These are phyloP conservation scores for Rhea americana DNA, from an alignment of 2,113 vertebrate species.

Conservation along the genomic window DNA sequence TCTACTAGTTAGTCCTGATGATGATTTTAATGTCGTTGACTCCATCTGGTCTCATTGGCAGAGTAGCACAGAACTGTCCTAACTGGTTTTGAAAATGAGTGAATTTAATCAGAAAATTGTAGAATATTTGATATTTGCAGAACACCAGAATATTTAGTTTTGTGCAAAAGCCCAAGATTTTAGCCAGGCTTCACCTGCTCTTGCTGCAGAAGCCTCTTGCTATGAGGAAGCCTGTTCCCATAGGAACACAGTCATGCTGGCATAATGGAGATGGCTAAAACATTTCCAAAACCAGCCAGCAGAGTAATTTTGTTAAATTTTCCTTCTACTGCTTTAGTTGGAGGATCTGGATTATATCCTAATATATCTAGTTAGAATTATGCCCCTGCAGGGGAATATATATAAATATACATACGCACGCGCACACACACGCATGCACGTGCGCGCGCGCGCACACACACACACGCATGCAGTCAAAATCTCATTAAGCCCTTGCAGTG, in stretches of 20 bases:
- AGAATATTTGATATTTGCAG: not conserved
- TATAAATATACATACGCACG: rapidly evolving
- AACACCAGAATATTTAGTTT: not conserved
- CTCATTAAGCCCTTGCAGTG: not conserved
- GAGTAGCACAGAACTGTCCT: not conserved
- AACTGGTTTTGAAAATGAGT: not conserved
- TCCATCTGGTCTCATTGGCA: not conserved
- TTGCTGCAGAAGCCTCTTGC: not conserved
- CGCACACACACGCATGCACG: no score
- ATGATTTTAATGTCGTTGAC: not conserved
- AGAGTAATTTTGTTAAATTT: not conserved
- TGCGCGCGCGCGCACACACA: no score
- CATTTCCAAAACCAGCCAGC: constrained; percentile 4
- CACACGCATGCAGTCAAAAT: not conserved
- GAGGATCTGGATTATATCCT: not conserved
- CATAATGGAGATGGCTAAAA: not conserved
- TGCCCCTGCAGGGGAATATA: not conserved
- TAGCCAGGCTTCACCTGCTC: not conserved
- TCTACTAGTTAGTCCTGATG: not conserved
- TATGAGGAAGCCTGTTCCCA: constrained; percentile 44
- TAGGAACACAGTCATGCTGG: constrained; percentile 29
- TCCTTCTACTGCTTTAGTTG: not conserved
- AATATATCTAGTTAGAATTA: not conserved
- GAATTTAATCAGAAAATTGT: not conserved
- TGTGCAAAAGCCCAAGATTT: not conserved